Base-by-base conservation (phyloP, 2,888 invertebrate species). In the Athrips mouffetella region DNA sequence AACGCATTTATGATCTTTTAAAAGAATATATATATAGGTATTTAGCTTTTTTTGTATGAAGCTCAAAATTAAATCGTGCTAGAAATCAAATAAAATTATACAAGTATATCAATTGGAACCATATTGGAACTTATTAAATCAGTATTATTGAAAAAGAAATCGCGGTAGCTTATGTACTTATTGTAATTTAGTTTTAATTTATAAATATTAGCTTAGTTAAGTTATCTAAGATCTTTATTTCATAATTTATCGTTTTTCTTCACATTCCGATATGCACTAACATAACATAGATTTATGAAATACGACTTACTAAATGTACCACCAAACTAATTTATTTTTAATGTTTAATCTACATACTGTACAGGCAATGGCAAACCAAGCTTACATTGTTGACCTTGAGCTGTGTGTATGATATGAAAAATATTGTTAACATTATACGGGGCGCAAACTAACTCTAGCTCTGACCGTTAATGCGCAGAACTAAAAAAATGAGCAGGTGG, bases 81-180 rank as follows among this genome's bases (percentile, higher is more conserved):
- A 58, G 57, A 50, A 57, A 30, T 30, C 11, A 7, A 40, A 7
- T n/a, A 11, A 1, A 3, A 30, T 30, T 2, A 2, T 31, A 31
- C 13, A 35, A 35, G 20, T 18, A 35, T 35, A 20, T 35, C 15
- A 48, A 41, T 50, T 47, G 49, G 61, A 20, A 27, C 48, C n/a
- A n/a, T n/a, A n/a, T n/a, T n/a, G n/a, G n/a, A n/a, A n/a, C n/a
- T n/a, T 51, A 37, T 47, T 44, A 44, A 60, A 61, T 65, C 68
- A 70, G 69, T 70, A 68, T 70, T 70, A 68, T 57, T 47, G 48
- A 50, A 52, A 47, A 31, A 46, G 41, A 39, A 49, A 54, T 51
- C n/a, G n/a, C n/a, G n/a, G n/a, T n/a, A n/a, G 33, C 52, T 44
- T 39, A 18, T 50, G 56, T 60, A 59, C 58, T 56, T 57, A 53